A percentile compares a stretch with the other conserved stretches of the same genome.
phyloP scores from a whole-genome alignment of 2,888 invertebrate species.

The Platycheirus albimanus region DNA sequence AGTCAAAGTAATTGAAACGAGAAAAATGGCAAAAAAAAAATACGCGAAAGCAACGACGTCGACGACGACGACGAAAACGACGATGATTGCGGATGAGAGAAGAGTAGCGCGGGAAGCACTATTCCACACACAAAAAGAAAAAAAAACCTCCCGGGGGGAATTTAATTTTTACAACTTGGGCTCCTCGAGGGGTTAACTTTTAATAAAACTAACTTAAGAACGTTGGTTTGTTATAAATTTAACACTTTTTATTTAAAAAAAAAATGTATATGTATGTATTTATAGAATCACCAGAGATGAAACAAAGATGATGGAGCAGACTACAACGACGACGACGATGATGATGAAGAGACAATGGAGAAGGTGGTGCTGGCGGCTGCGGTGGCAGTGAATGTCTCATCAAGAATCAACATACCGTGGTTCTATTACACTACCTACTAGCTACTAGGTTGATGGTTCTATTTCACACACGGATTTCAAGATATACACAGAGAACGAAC shows the following conservation, averaged over 20 bases:
- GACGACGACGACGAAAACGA: no score
- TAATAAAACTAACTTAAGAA: not conserved
- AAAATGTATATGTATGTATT: constrained; percentile 25
- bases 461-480: not conserved
- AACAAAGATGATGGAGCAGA: constrained; percentile 48
- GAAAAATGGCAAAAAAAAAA: constrained; percentile 62
- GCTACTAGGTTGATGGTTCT: not conserved
- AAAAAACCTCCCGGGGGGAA: constrained; percentile 23
- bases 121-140: no score
- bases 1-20: constrained; percentile 73
- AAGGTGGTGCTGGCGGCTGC: constrained; percentile 12
- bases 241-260: constrained; percentile 31
- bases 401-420: constrained; percentile 62
- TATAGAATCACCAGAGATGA: constrained; percentile 64
- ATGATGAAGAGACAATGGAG: constrained; percentile 40
- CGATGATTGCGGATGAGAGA: constrained; percentile 45
- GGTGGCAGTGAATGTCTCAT: constrained; percentile 60
- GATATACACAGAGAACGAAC: not conserved
- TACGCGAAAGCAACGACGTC: no score
- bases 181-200: constrained; percentile 23
- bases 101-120: constrained; percentile 43
- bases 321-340: constrained; percentile 16
- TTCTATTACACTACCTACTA: no score
- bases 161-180: constrained; percentile 33
- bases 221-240: not conserved